Base-by-base conservation (phyloP, 2,888 invertebrate species). In the Allacma fusca region DNA sequence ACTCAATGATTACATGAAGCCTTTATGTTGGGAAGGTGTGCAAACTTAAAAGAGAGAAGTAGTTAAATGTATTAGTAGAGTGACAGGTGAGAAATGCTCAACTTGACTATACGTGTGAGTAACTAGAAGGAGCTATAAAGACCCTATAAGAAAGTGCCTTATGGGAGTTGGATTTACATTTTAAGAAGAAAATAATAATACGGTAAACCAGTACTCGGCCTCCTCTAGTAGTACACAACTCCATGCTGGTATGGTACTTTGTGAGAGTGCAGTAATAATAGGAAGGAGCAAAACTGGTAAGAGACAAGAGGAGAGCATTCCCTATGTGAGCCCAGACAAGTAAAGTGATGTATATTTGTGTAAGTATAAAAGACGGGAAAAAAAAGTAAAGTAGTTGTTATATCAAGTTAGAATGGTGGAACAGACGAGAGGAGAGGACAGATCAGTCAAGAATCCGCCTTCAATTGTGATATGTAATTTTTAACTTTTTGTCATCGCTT, bases 401-500 rank as follows among this genome's bases (percentile, higher is more conserved):
- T 76, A 29, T 64, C 24, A 65, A 44, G 74, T 64, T 40, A 24
- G 76, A 57, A 65, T 50, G 65, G 73, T 76, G 68, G 77, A 78
- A 79, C 73, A 70, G 78, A 78, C 69, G 79, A 78, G 75, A 78
- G 72, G 78, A 78, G 81, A 81, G 78, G 81, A 83, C 82, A 82
- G 81, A 81, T 82, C 80, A 81, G 81, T 81, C 81, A 81, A 80
- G 83, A 84, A 84, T 84, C 83, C 83, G 83, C 83, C 83, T 83
- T 83, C 82, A 83, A 83, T 84, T 84, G 82, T 83, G 83, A 83
- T 83, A 81, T 81, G 82, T 84, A 84, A 83, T 84, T 84, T 83
- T 83, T 80, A 82, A 82, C 82, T 83, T 83, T 83, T 84, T 84
- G 83, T 84, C 83, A 84, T 84, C 83, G 81, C 82, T 81, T 81